Conservation (phyloP, 2,113 vertebrate genomes). For the Pangasianodon hypophthalmus region DNA sequence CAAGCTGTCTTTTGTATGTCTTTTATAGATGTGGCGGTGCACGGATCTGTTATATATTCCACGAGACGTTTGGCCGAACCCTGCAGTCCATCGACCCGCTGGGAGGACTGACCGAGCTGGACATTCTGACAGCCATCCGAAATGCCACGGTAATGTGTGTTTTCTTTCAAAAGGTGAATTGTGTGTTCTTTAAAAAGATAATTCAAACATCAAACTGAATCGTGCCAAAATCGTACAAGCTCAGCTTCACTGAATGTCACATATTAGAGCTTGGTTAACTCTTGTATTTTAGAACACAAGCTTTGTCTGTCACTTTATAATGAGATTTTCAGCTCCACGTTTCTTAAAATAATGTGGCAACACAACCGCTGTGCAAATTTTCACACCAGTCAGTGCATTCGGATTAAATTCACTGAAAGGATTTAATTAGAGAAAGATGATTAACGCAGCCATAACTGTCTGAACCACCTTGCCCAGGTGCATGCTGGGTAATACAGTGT, state of each 20-base stretch:
- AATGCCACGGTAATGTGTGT: slow-evolving; percentile 88
- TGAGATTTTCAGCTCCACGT: not conserved
- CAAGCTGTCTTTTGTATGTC: not conserved
- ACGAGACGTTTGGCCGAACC: slow-evolving; percentile 96
- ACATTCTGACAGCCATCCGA: slow-evolving; percentile 96
- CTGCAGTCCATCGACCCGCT: slow-evolving; percentile 95
- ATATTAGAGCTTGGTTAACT: not conserved
- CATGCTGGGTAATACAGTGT: slow-evolving; percentile 21
- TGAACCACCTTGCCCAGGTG: not conserved
- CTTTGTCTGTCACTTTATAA: not conserved
- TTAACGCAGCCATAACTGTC: not conserved
- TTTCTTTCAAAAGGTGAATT: slow-evolving; percentile 30
- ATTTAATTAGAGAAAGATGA: not conserved
- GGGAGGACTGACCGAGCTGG: slow-evolving; percentile 93
- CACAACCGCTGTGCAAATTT: not conserved
- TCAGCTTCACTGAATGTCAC: not conserved
- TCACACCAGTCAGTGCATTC: not conserved
- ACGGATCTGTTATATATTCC: slow-evolving; percentile 98
- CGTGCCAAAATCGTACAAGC: not conserved
- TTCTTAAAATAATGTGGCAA: not conserved
- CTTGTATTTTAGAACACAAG: not conserved
- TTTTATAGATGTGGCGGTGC: slow-evolving; percentile 91
- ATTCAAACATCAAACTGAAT: not conserved
- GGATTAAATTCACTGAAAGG: not conserved
- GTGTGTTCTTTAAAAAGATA: not conserved